phyloP scores from a whole-genome alignment of 2,797 vertebrate genomes.

The Danio albolineatus region DNA sequence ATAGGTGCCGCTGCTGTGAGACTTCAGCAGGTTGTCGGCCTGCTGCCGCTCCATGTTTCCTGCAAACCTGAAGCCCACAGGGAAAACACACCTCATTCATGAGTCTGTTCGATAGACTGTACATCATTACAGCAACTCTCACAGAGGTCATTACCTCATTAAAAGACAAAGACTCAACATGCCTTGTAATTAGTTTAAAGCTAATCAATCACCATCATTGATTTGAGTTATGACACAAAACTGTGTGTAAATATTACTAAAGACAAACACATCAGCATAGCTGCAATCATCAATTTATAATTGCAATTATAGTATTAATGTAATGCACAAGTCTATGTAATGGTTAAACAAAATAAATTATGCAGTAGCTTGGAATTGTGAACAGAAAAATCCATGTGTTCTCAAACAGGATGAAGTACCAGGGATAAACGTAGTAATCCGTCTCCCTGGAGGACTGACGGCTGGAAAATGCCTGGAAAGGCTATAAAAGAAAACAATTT shows the following conservation, averaged over 20 bases:
- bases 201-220: slow-evolving; percentile 53
- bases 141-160: slow-evolving; percentile 35
- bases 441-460: slow-evolving; percentile 88
- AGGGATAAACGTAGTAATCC: slow-evolving; percentile 91
- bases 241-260: slow-evolving; percentile 33
- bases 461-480: slow-evolving; percentile 82
- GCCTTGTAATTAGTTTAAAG: slow-evolving; percentile 24
- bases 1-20: slow-evolving; percentile 94
- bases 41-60: slow-evolving; percentile 98
- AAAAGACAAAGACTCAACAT: slow-evolving; percentile 39
- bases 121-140: slow-evolving; percentile 40
- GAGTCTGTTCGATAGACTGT: slow-evolving; percentile 21
- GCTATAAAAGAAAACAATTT: slow-evolving; percentile 63
- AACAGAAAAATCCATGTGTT: slow-evolving; percentile 6
- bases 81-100: slow-evolving; percentile 38
- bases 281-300: slow-evolving; percentile 5
- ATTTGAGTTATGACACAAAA: slow-evolving; percentile 27
- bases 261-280: slow-evolving; percentile 12
- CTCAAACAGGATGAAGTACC: slow-evolving; percentile 77
- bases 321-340: background rate
- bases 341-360: background rate
- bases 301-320: background rate
- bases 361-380: background rate
- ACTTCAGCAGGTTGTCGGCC: slow-evolving; percentile 94
- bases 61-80: slow-evolving; percentile 85